Evolutionary conservation across 2,797 vertebrate species (phyloP), one percentile per base, ranked within the genome.

Genomic region (Iguana delicatissima): DNA sequence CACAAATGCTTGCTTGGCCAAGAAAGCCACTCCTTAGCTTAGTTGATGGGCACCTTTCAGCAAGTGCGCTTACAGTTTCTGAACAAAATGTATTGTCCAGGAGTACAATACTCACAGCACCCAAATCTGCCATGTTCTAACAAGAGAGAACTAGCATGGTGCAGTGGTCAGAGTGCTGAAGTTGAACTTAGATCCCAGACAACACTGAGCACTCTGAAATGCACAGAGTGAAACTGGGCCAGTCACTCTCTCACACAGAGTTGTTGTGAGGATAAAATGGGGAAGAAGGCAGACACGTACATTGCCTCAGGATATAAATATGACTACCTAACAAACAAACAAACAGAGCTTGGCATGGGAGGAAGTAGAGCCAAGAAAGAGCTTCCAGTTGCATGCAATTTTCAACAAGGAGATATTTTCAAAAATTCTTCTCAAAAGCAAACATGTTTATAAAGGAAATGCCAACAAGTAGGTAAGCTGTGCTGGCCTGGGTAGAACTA

Each of bases 401-500:
- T 84, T 67, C 81, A 81, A 64, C 38, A 26, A 76, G 42, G 32
- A 74, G 20, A 42, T 18, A n/a, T 85, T 67, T 86, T 46, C 89
- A 86, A 86, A 81, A 86, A 73, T 74, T 26, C 14, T 85, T 50
- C 57, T 84, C 73, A 83, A 14, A 83, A 67, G 35, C 26, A 35
- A 35, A 82, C 20, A 73, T 73, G 79, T 55, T 72, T 67, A 24
- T 77, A 52, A 64, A 88, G 29, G n/a, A 77, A 80, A 88, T 59
- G 74, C 20, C 64, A 74, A 29, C 46, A 16, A 35, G 74, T 1
- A 42, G n/a, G 67, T 57, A 64, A 85, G 46, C 46, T 0, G 0
- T 29, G 89, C 26, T 0, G 0, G 4, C 16, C 57, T 74, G 29
- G 14, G 46, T 13, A 80, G 14, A 38, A n/a, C 2, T 57, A n/a